These are phyloP conservation scores for Cottus gobio DNA, from an alignment of 2,113 vertebrate genomes.

Conservation along the genomic window DNA sequence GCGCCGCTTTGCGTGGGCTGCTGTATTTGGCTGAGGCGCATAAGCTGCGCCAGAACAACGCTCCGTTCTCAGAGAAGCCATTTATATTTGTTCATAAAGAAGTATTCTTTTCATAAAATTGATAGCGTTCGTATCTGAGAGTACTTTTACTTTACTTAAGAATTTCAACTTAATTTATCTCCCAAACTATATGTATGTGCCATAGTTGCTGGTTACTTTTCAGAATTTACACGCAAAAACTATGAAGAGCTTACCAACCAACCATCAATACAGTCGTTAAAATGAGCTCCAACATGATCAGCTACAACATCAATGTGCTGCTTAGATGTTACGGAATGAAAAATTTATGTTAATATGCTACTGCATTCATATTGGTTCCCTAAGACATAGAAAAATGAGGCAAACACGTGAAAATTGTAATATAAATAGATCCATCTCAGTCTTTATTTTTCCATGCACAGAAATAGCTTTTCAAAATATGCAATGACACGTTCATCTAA, in stretches of 20 bases:
- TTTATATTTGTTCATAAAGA: background rate
- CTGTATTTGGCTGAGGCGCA: background rate
- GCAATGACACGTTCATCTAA: slow-evolving; percentile 52
- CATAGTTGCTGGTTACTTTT: background rate
- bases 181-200: background rate
- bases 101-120: background rate
- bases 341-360: background rate
- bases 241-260: background rate
- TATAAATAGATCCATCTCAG: slow-evolving; percentile 50
- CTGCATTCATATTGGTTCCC: background rate
- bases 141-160: no score
- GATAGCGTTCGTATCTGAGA: background rate
- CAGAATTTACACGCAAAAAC: background rate
- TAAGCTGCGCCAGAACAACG: slow-evolving; percentile 22
- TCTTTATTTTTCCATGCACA: slow-evolving; percentile 72
- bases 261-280: background rate
- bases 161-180: no score
- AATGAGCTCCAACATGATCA: background rate
- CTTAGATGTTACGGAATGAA: background rate
- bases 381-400: background rate
- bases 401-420: slow-evolving; percentile 11
- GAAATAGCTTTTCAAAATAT: slow-evolving; percentile 59
- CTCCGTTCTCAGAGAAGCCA: background rate
- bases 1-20: slow-evolving; percentile 38
- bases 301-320: background rate